These are phyloP conservation scores for Tamias sibiricus DNA, from an alignment of 2,113 vertebrate genomes.

Conservation along the genomic window DNA sequence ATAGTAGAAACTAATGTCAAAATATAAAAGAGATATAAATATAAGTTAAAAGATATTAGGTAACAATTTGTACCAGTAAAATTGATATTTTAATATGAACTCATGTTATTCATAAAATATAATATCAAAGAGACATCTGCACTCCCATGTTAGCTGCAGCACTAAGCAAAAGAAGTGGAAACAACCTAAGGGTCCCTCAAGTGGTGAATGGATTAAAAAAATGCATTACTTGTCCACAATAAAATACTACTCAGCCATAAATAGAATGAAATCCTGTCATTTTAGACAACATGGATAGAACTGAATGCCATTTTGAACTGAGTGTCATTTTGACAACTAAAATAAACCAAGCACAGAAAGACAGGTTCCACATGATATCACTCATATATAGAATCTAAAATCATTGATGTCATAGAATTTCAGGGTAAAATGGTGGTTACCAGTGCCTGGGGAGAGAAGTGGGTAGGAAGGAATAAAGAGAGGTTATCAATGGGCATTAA, in stretches of 20 bases:
- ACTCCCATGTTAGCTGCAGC: no score
- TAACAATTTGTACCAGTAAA: background rate
- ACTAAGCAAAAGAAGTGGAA: background rate
- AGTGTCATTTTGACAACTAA: no score
- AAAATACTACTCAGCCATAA: background rate
- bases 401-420: no score
- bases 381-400: background rate
- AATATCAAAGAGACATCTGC: background rate
- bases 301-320: no score
- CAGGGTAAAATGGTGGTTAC: background rate
- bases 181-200: background rate
- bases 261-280: background rate
- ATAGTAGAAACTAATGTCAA: background rate
- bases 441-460: background rate
- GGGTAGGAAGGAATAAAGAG: background rate
- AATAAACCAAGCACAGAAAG: background rate
- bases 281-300: no score
- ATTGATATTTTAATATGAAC: slow-evolving; percentile 14
- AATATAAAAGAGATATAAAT: background rate
- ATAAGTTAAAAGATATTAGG: background rate
- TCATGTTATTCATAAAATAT: background rate
- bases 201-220: background rate
- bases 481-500: background rate
- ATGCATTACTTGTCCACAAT: background rate
- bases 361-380: no score